phyloP scores from a whole-genome alignment of 1,140 invertebrate genomes.

The Hylyphantes graminicola region DNA sequence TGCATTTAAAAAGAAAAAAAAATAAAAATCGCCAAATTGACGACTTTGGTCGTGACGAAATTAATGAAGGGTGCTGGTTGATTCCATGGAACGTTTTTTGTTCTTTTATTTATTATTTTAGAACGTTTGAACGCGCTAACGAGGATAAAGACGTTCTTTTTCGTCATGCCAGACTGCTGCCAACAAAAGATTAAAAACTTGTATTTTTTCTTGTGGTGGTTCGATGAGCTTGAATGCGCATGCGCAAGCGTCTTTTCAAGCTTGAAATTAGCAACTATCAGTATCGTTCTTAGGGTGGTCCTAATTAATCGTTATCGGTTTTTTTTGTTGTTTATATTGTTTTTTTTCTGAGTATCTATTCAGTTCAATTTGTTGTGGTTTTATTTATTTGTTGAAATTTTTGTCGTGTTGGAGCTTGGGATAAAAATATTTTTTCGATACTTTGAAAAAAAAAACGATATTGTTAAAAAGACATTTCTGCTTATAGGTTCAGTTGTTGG shows the following conservation, averaged over 20 bases:
- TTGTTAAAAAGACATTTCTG: too few relatives aligned
- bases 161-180: not conserved
- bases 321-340: not conserved
- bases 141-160: constrained; percentile 3
- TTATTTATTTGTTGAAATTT: not conserved
- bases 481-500: too few relatives aligned
- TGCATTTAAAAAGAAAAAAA: too few relatives aligned
- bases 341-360: too few relatives aligned
- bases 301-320: constrained; percentile 42
- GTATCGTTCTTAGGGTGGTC: constrained; percentile 14
- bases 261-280: constrained; percentile 29
- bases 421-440: too few relatives aligned
- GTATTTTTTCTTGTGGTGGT: not conserved
- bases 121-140: constrained; percentile 30
- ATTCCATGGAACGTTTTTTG: constrained; percentile 43
- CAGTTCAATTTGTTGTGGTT: not conserved
- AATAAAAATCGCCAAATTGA: constrained; percentile 11
- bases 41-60: constrained; percentile 42
- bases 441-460: too few relatives aligned
- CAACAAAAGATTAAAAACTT: constrained; percentile 8
- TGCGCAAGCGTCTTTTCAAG: constrained; percentile 15
- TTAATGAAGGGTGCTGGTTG: constrained; percentile 42
- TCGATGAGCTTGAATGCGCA: constrained; percentile 12
- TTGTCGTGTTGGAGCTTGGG: too few relatives aligned
- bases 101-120: not conserved